phyloP scores from a whole-genome alignment of 1,140 invertebrate genomes.

The Bombus impatiens region DNA sequence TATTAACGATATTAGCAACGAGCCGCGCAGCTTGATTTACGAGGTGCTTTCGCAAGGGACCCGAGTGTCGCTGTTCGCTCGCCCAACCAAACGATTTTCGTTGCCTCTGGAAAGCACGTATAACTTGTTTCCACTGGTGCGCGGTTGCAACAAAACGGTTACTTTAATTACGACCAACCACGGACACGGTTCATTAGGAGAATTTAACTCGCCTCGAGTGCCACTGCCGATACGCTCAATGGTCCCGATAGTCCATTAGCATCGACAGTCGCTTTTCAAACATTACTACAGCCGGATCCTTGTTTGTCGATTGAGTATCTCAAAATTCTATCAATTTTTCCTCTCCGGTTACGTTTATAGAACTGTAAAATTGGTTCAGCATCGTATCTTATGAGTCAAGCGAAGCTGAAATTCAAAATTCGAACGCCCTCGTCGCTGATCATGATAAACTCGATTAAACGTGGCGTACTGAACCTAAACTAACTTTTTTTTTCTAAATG shows the following conservation, averaged over 20 bases:
- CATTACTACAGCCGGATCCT: background rate
- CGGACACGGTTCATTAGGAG: conserved; percentile 28
- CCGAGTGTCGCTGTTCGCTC: background rate
- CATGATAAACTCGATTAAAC: too few species aligned
- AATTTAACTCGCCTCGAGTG: conserved; percentile 19
- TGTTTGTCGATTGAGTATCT: background rate
- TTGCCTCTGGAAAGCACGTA: background rate
- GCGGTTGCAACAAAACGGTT: conserved; percentile 22
- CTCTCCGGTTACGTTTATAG: too few species aligned
- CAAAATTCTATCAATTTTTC: conserved; percentile 16
- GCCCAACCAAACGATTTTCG: background rate
- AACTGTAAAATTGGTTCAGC: too few species aligned
- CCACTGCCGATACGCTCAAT: background rate
- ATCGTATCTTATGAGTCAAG: too few species aligned
- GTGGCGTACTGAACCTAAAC: too few species aligned
- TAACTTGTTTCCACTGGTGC: background rate
- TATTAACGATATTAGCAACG: conserved; percentile 34
- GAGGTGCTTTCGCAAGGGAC: conserved; percentile 45
- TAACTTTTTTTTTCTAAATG: too few species aligned
- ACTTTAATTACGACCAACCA: conserved; percentile 12
- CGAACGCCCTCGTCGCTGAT: too few species aligned
- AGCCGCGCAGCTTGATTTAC: background rate
- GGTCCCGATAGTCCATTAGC: background rate
- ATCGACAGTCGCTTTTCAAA: background rate
- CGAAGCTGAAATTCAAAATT: too few species aligned